Evolutionary conservation across 2,797 vertebrate genomes (phyloP).

Genomic region (Potorous gilbertii): DNA sequence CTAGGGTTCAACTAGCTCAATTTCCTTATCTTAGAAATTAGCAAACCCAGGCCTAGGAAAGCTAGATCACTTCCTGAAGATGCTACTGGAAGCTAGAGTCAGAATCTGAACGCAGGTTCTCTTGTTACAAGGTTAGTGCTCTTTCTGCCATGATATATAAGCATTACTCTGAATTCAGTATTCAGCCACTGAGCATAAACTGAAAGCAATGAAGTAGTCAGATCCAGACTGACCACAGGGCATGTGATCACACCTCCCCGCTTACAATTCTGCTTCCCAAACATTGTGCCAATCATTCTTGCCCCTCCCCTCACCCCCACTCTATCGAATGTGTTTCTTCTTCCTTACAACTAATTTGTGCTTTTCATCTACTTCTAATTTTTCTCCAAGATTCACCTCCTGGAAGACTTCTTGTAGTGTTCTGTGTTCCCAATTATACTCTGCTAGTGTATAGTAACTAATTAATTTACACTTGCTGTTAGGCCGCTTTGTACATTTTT

Average conservation of each 20-base stretch:
- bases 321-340: neutral
- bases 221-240: neutral
- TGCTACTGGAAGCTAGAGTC: neutral
- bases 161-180: neutral
- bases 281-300: neutral
- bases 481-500: neutral
- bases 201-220: neutral
- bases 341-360: neutral
- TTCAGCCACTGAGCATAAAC: neutral
- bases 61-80: neutral
- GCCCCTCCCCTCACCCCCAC: neutral
- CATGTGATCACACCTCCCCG: neutral
- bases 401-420: neutral
- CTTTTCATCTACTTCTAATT: neutral
- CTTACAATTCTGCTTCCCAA: neutral
- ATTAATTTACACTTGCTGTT: neutral
- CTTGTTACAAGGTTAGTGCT: neutral
- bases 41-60: neutral
- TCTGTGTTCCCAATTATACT: neutral
- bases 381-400: neutral
- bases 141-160: neutral
- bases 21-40: neutral
- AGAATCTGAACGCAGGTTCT: neutral
- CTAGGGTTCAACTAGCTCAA: neutral
- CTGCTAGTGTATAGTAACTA: neutral